Percentiles rank a stretch among this genome's conserved stretches.
Evolutionary conservation across 37 sponge, comb jelly and placozoan genomes (phyloP).

Genomic region (Beroe forskalii): DNA sequence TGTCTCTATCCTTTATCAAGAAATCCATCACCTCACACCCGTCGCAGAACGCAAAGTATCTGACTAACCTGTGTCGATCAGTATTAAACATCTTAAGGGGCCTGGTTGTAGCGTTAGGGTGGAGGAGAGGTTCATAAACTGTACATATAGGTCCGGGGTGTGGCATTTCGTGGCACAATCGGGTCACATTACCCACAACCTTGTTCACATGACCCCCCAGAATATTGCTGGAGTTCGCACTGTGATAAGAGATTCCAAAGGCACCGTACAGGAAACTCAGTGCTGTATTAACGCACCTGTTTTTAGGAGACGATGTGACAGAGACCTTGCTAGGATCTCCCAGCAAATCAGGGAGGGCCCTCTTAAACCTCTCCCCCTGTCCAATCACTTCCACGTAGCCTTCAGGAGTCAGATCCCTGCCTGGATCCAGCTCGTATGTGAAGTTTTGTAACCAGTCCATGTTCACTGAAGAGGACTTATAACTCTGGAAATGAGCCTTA

Average conservation of each 20-base stretch:
- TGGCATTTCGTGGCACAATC: neutral
- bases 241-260: neutral
- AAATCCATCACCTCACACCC: neutral
- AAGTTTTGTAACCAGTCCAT: no score
- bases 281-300: neutral
- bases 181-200: no score
- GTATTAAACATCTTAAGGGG: neutral
- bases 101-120: neutral
- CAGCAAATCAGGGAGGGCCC: neutral
- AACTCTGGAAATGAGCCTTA: no score
- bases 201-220: neutral
- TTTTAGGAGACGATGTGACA: neutral
- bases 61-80: neutral
- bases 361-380: neutral
- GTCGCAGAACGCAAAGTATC: neutral
- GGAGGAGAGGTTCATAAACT: neutral
- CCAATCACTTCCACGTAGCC: neutral
- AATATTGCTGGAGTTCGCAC: neutral
- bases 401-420: neutral
- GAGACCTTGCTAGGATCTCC: neutral
- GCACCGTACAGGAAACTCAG: conserved; percentile 12
- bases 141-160: no score
- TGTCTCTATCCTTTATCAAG: neutral
- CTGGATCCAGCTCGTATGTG: neutral
- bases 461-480: no score